Conservation (phyloP, 37 sponge, comb jelly and placozoan species). For the Chondrilla cf. caribensis region DNA sequence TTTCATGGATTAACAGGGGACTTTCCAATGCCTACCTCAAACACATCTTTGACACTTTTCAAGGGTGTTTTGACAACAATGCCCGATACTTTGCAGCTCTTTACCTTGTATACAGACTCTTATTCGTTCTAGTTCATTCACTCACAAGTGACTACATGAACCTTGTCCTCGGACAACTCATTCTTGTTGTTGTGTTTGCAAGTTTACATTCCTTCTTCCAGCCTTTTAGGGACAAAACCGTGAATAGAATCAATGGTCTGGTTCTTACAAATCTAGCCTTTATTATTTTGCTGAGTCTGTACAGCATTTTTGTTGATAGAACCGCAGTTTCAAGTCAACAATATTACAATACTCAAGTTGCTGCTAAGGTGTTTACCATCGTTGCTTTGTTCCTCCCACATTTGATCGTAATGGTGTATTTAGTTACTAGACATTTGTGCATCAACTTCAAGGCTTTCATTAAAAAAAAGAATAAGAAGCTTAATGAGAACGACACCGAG, state of each 20-base stretch:
- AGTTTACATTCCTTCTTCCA: not conserved
- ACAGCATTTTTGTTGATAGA: not conserved
- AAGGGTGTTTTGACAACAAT: constrained; percentile 11
- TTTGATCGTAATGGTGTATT: not conserved
- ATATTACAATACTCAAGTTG: not conserved
- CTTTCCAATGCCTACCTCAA: not conserved
- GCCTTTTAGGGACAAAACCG: not conserved
- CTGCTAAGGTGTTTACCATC: not conserved
- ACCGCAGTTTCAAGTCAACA: too few relatives aligned
- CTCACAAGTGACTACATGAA: too few relatives aligned
- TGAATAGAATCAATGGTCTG: not conserved
- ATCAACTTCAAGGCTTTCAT: not conserved
- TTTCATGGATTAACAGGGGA: not conserved
- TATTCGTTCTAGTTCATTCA: not conserved
- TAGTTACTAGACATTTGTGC: not conserved
- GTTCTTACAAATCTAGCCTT: not conserved
- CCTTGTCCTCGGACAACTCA: not conserved
- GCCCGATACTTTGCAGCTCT: constrained; percentile 3
- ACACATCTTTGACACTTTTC: constrained; percentile 14
- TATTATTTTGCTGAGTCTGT: not conserved
- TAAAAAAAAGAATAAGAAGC: not conserved
- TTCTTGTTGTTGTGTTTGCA: not conserved
- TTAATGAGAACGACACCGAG: too few relatives aligned
- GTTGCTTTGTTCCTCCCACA: not conserved
- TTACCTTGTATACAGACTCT: not conserved